phyloP scores from a whole-genome alignment of 2,113 vertebrate species.

The Tenebrosternarchus preto region DNA sequence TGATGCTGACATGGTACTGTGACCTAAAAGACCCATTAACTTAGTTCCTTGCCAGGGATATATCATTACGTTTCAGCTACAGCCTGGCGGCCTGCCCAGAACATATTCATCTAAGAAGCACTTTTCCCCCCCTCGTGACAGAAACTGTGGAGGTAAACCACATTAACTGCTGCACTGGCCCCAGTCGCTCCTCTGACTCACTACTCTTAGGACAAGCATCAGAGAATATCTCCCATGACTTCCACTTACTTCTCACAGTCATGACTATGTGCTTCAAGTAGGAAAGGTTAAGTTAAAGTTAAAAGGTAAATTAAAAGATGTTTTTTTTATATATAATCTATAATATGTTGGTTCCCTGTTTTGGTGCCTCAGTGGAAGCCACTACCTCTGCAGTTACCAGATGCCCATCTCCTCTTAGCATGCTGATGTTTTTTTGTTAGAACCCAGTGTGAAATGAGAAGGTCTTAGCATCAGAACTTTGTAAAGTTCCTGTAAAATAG shows the following conservation, averaged over 20 bases:
- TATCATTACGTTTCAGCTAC: slow-evolving; percentile 38
- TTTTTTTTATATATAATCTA: too few relatives aligned
- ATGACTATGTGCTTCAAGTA: background rate
- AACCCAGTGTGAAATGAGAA: background rate
- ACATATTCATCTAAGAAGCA: slow-evolving; percentile 24
- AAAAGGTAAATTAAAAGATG: too few relatives aligned
- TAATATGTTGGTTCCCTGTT: too few relatives aligned
- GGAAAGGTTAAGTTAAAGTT: background rate
- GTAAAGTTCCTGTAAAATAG: background rate
- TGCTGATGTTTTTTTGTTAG: background rate
- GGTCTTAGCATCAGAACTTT: slow-evolving; percentile 9
- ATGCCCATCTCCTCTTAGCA: background rate
- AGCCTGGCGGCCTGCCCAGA: slow-evolving; percentile 14
- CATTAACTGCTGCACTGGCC: slow-evolving; percentile 28
- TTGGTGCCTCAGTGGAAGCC: slow-evolving; percentile 9
- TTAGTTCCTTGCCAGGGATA: slow-evolving; percentile 23
- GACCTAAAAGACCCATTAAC: slow-evolving; percentile 37
- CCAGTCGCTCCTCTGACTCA: slow-evolving; percentile 18
- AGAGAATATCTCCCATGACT: background rate
- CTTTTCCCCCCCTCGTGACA: background rate
- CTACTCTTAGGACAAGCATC: background rate
- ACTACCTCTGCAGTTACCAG: background rate
- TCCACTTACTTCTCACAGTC: slow-evolving; percentile 4
- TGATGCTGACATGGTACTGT: slow-evolving; percentile 20
- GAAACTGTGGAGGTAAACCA: slow-evolving; percentile 17